Evolutionary conservation across 2,888 invertebrate species (phyloP).

Genomic region (Tolmerus cingulatus): DNA sequence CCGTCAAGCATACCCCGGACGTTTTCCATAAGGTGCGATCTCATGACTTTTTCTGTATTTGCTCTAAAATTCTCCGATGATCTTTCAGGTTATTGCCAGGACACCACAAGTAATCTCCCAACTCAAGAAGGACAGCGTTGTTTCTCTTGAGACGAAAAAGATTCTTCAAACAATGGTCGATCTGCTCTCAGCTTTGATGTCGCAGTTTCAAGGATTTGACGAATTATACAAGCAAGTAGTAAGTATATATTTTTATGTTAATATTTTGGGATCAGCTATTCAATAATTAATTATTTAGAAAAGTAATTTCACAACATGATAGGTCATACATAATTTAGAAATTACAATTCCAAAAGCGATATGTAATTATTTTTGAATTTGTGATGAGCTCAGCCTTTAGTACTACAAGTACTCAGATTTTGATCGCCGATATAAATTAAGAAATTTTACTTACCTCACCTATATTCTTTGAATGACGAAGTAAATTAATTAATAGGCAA

Average conservation of each 20-base stretch:
- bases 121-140: conserved; percentile 68
- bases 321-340: too few species aligned
- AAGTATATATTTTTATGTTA: conserved; percentile 53
- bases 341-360: too few species aligned
- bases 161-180: conserved; percentile 71
- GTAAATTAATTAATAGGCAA: background rate
- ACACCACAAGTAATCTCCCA: conserved; percentile 66
- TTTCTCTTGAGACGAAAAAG: conserved; percentile 65
- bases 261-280: too few species aligned
- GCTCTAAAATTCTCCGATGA: background rate
- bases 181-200: conserved; percentile 66
- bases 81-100: conserved; percentile 63
- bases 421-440: background rate
- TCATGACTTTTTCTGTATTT: background rate
- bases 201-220: conserved; percentile 65
- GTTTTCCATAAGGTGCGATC: conserved; percentile 20
- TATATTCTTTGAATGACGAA: too few species aligned
- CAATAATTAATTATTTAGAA: too few species aligned
- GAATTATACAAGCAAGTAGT: conserved; percentile 66
- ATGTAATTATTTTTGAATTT: too few species aligned
- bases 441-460: too few species aligned
- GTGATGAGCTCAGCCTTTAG: too few species aligned
- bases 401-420: background rate
- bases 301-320: too few species aligned
- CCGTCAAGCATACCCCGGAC: conserved; percentile 20